Percentiles rank a stretch among this genome's conserved stretches.
Evolutionary conservation across 2,113 vertebrate genomes (phyloP).

Genomic region (Lutjanus erythropterus): DNA sequence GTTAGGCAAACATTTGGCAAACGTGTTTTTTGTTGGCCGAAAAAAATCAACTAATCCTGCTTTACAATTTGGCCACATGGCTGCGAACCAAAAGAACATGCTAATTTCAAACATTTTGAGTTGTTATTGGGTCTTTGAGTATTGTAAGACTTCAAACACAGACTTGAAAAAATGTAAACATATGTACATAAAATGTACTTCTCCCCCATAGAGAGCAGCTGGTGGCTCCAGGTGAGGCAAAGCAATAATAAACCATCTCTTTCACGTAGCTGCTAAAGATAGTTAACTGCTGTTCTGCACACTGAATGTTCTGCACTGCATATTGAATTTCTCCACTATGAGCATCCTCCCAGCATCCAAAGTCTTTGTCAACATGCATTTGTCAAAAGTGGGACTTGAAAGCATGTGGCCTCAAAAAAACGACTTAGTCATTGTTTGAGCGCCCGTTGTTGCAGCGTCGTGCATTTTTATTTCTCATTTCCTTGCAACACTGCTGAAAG

Average conservation of each 20-base stretch:
- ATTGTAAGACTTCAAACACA: neutral
- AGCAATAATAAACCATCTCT: neutral
- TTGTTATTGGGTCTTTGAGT: neutral
- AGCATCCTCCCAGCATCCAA: neutral
- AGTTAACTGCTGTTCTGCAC: neutral
- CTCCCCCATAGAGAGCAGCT: neutral
- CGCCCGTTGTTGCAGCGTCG: constrained; percentile 11
- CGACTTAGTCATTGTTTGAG: neutral
- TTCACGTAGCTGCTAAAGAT: neutral
- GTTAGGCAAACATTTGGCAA: neutral
- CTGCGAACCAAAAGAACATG: neutral
- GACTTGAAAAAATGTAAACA: neutral
- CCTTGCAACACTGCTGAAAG: constrained; percentile 7
- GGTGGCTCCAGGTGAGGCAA: neutral
- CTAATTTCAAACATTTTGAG: neutral
- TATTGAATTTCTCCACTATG: neutral
- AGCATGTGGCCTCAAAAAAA: neutral
- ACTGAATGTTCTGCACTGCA: neutral
- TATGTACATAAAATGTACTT: neutral
- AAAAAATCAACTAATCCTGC: neutral
- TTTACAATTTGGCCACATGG: neutral
- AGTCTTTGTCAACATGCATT: constrained; percentile 15
- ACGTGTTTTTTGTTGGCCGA: too few species aligned
- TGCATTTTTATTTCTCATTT: constrained; percentile 25
- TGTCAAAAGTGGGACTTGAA: constrained; percentile 8